Base-by-base conservation (phyloP, 2,888 invertebrate genomes). In the Zele albiditarsus region DNA sequence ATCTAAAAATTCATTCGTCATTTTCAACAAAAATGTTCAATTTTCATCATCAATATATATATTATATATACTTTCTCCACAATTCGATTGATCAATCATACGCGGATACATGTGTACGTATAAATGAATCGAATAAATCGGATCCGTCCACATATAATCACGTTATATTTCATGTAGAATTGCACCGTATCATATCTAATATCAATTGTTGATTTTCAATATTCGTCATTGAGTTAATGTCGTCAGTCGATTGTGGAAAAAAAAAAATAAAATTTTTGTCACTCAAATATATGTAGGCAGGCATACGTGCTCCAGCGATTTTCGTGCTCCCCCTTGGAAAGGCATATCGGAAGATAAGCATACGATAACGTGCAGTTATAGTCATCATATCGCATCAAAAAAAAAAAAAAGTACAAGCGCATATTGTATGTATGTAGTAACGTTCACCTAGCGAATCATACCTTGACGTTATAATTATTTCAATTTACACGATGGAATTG, bases 141-240 rank as follows among this genome's bases (percentile, higher is more conserved):
- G 12, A 38, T 38, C 38, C 31, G 5, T 8, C 38, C 2, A 2
- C 38, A 12, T 38, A 8, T 8, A 12, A 12, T 12, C 38, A 38
- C 38, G 12, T 38, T 38, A 0, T 12, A 38, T 38, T 38, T 8
- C 10, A 38, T 38, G 12, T 12, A 2, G 12, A 38, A 38, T 12
- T 38, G 5, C 12, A 38, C 12, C 8, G 12, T 8, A 38, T 38
- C 38, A 38, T 38, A 27, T 58, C 20, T 27, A 16, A 60, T 60
- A 60, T 60, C 28, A 14, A 60, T 14, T 60, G 60, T 60, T 60
- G 14, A 60, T n/a, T 27, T 27, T 60, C 60, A 28, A 60, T 60
- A 60, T 60, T 60, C 12, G 28, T 60, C 60, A 27, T 27, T 1
- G 57, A 58, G 12, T 58, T 58, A 38, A 2, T 38, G 27, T 12